phyloP scores from a whole-genome alignment of 2,113 vertebrate species.

The Pampusana beccarii region DNA sequence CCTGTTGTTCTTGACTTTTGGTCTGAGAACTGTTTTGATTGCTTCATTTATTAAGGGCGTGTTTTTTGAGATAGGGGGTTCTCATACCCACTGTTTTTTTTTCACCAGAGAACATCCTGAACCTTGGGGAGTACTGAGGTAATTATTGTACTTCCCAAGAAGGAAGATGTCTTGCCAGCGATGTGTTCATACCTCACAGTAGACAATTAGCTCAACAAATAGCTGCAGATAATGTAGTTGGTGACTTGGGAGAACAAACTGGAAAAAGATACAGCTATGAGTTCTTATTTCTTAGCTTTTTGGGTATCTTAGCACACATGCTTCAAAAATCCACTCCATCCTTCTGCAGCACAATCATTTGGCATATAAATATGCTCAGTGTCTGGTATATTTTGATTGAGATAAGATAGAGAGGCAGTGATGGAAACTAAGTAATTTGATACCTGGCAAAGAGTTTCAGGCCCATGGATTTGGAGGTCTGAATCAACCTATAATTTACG shows the following conservation, averaged over 20 bases:
- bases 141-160: background rate
- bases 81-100: background rate
- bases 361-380: background rate
- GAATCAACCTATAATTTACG: background rate
- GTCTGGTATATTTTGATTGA: background rate
- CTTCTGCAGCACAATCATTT: background rate
- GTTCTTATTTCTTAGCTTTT: background rate
- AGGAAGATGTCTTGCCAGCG: background rate
- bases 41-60: background rate
- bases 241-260: background rate
- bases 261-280: background rate
- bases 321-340: background rate
- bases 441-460: background rate
- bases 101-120: background rate
- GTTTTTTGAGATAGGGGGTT: background rate
- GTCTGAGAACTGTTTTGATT: background rate
- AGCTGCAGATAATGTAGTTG: background rate
- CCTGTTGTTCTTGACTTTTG: background rate
- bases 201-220: constrained; percentile 11
- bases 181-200: background rate
- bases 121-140: background rate
- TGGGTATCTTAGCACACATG: background rate
- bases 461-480: background rate
- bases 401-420: background rate
- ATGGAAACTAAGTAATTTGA: background rate